These are phyloP conservation scores for Caranx melampygus DNA, from an alignment of 2,113 vertebrate genomes.

Conservation along the genomic window DNA sequence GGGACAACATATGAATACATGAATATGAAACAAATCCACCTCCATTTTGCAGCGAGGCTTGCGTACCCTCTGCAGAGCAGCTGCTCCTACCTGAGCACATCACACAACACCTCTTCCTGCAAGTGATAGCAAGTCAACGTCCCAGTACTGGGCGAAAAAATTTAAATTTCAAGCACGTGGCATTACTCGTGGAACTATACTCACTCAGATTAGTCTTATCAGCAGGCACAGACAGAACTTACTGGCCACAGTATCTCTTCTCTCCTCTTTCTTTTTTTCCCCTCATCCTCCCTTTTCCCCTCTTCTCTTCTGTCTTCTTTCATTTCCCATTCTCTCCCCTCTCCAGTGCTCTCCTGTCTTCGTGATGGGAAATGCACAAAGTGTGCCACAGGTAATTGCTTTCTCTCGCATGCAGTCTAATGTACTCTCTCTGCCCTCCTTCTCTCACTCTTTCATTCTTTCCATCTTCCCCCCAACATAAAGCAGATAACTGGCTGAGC, in stretches of 20 bases:
- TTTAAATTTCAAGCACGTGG: slow-evolving; percentile 22
- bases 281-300: not conserved
- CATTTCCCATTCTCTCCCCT: slow-evolving; percentile 19
- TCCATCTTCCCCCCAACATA: slow-evolving; percentile 4
- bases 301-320: slow-evolving; percentile 8
- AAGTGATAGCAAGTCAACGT: slow-evolving; percentile 32
- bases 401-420: slow-evolving; percentile 48
- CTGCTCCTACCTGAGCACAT: slow-evolving; percentile 1
- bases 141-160: not conserved
- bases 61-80: slow-evolving; percentile 2
- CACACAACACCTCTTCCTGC: slow-evolving; percentile 14
- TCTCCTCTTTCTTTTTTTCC: slow-evolving; percentile 9
- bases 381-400: slow-evolving; percentile 59
- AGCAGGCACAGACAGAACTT: slow-evolving; percentile 36
- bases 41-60: not conserved
- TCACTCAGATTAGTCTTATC: slow-evolving; percentile 48
- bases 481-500: slow-evolving; percentile 10
- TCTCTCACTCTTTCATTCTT: slow-evolving; percentile 20
- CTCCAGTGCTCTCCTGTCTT: slow-evolving; percentile 36
- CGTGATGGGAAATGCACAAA: slow-evolving; percentile 39
- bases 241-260: slow-evolving; percentile 27
- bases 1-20: not conserved
- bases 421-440: slow-evolving; percentile 17
- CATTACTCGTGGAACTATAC: slow-evolving; percentile 19
- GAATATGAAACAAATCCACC: not conserved